Evolutionary conservation across 2,113 vertebrate species (phyloP), one percentile per base, ranked within the genome.

Genomic region (Phylloscopus trochiloides): DNA sequence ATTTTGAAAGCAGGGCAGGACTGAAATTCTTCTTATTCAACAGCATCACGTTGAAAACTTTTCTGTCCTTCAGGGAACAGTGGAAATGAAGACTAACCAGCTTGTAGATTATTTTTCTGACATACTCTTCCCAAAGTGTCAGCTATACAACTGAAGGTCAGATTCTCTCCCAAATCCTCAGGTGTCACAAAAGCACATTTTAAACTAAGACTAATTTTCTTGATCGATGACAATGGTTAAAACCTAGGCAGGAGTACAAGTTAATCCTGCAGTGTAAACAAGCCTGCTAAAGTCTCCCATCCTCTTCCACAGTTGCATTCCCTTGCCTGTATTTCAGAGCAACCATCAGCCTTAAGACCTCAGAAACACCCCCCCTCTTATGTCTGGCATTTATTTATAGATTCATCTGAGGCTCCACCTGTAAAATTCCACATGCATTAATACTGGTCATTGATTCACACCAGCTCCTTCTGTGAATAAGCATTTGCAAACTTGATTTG

Each of bases 1-100:
- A 50, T 52, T 73, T 45, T 58, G 5, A 6, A 51, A 62, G n/a
- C 0, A 0, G 18, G 17, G 17, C 58, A 65, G 50, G n/a, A 34
- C 45, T 83, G 67, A 91, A 86, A 42, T 7, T 32, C 38, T 32
- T 81, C 38, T 72, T 40, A 10, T 6, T 67, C 73, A 78, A 32
- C 3, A 42, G 14, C 31, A 63, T 24, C 51, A 34, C 51, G 36
- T 0, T 3, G 12, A 90, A 32, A 89, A 72, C 7, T 24, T 42
- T 12, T 67, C 66, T 31, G 51, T 50, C n/a, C 54, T 45, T 57
- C 57, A 47, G 50, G 15, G 22, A 90, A 82, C 3, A 6, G 32
- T 38, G 24, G 21, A 83, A 87, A 68, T 9, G 3, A 40, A 86
- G 12, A 5, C 48, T 32, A 82, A 83, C 3, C 19, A 86, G 11